A percentile compares a stretch with the other conserved stretches of the same genome.
phyloP scores from a whole-genome alignment of 2,888 invertebrate genomes.

The Nomada fucata region DNA sequence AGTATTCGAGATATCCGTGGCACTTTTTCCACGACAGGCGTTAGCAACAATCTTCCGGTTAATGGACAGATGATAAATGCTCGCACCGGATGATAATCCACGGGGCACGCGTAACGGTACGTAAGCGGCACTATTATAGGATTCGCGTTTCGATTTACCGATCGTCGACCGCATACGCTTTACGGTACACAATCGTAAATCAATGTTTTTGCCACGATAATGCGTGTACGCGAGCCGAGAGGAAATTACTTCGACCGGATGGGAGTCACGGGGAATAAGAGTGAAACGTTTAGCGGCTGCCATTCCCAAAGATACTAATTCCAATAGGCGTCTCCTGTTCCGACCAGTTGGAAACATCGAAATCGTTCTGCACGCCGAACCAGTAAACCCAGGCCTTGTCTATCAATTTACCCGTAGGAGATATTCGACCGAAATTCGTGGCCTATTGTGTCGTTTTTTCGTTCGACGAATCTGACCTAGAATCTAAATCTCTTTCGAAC shows the following conservation, averaged over 20 bases:
- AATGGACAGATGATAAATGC: constrained; percentile 62
- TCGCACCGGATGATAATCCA: constrained; percentile 56
- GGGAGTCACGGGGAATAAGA: constrained; percentile 40
- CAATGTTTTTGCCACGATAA: constrained; percentile 46
- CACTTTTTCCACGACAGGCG: constrained; percentile 2
- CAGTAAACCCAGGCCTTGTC: background rate
- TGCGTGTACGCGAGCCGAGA: constrained; percentile 4
- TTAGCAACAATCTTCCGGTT: constrained; percentile 32
- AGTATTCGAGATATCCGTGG: constrained; percentile 3
- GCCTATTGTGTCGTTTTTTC: background rate
- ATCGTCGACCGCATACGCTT: constrained; percentile 59
- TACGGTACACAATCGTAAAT: constrained; percentile 55
- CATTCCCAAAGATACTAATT: constrained; percentile 15
- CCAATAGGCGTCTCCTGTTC: background rate
- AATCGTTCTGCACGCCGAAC: constrained; percentile 3
- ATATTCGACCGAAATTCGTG: background rate
- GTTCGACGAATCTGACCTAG: constrained; percentile 1
- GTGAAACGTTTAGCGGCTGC: constrained; percentile 20
- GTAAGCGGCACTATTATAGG: constrained; percentile 57
- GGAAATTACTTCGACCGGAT: constrained; percentile 36
- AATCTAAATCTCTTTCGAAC: background rate
- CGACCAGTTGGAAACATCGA: background rate
- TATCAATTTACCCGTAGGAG: background rate
- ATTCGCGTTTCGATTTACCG: constrained; percentile 58
- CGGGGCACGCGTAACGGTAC: constrained; percentile 61